Percentiles rank a stretch among this genome's conserved stretches.
phyloP scores from a whole-genome alignment of 2,888 invertebrate genomes.

The Congeria kusceri region DNA sequence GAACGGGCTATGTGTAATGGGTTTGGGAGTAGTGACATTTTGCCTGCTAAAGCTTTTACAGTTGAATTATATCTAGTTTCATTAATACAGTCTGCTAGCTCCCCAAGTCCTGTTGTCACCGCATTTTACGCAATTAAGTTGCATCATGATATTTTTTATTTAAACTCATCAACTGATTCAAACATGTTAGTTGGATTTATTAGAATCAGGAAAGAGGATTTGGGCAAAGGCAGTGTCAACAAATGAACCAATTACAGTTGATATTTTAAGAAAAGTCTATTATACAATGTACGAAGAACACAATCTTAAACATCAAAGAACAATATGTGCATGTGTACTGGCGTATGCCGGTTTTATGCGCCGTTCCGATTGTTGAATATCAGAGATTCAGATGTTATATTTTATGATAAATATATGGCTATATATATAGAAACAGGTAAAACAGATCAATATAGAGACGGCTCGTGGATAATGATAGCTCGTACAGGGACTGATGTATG shows the following conservation, averaged over 20 bases:
- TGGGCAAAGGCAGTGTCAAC: not conserved
- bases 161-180: not conserved
- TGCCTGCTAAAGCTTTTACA: not conserved
- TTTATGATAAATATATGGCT: not conserved
- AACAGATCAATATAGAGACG: constrained; percentile 26
- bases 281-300: not conserved
- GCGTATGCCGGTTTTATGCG: not conserved
- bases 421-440: constrained; percentile 32
- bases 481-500: constrained; percentile 22
- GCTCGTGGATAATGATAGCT: constrained; percentile 21
- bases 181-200: not conserved
- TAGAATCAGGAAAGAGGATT: not conserved
- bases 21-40: not conserved
- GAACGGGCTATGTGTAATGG: not conserved
- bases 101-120: not conserved
- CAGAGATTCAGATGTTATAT: not conserved
- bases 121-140: not conserved
- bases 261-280: not conserved
- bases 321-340: not conserved
- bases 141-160: not conserved
- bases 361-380: not conserved
- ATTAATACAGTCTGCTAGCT: not conserved
- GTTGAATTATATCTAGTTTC: not conserved
- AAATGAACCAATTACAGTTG: not conserved
- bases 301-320: not conserved